A percentile compares a stretch with the other conserved stretches of the same genome.
phyloP scores from a whole-genome alignment of 1,140 invertebrate species.

The Panulirus ornatus region DNA sequence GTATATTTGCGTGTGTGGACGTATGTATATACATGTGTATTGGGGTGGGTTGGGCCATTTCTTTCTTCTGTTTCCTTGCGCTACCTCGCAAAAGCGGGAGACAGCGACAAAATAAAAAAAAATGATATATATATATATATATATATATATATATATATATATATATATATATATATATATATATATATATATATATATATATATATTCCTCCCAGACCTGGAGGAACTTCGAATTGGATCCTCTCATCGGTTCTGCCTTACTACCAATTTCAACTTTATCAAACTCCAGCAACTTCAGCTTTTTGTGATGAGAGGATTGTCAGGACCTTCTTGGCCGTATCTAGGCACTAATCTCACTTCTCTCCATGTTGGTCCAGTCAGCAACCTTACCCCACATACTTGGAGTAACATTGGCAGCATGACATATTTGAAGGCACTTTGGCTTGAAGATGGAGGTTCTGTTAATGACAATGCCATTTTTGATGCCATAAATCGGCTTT shows the following conservation, averaged over 20 bases:
- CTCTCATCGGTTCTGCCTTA: slow-evolving; percentile 29
- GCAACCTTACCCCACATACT: slow-evolving; percentile 26
- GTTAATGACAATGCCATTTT: slow-evolving; percentile 7
- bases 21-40: no score
- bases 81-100: no score
- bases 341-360: slow-evolving; percentile 47
- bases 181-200: no score
- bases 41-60: no score
- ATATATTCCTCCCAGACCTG: slow-evolving; percentile 32
- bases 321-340: slow-evolving; percentile 42
- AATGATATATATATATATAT: no score
- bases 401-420: slow-evolving; percentile 54
- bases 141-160: no score
- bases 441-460: slow-evolving; percentile 52
- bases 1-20: no score
- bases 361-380: slow-evolving; percentile 44
- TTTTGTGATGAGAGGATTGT: slow-evolving; percentile 46
- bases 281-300: slow-evolving; percentile 50
- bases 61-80: no score
- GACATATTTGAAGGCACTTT: slow-evolving; percentile 43
- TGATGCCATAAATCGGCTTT: slow-evolving; percentile 39
- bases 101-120: no score
- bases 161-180: no score
- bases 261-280: slow-evolving; percentile 61
- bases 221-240: slow-evolving; percentile 34